Evolutionary conservation across 1,140 invertebrate species (phyloP), one percentile per base, ranked within the genome.

Genomic region (Ceratosolen fusciceps): DNA sequence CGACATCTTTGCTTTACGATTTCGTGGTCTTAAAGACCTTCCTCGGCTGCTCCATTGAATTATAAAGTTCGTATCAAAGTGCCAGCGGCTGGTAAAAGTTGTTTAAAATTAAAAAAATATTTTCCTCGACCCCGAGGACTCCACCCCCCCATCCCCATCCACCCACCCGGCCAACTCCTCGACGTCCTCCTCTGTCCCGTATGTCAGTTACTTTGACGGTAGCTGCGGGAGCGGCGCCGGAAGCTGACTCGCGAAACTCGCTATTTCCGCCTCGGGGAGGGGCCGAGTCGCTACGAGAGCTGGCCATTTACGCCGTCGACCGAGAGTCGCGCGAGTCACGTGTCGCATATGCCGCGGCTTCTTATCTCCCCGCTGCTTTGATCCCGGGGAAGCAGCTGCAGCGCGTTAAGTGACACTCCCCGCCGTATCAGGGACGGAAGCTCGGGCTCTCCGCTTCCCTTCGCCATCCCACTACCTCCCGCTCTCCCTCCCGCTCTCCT

Each of bases 381-480:
- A 62, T 62, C 29, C 12, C 29, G 24, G 14, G 16, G 16, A 19
- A 62, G 26, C 29, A 62, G 58, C 29, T 34, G 29, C 58, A 34
- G 12, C 26, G 58, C 14, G n/a, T 19, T n/a, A 34, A 31, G 10
- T 34, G 58, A 62, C 14, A 62, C 1, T 34, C n/a, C n/a, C n/a
- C n/a, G n/a, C n/a, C 9, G 26, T 19, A 62, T 5, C 29, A 34
- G 21, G 5, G 10, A 58, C 58, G 58, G 29, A 62, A 62, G 16
- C 12, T 29, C 16, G 56, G 10, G 29, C 54, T 54, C 49, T 58
- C n/a, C 9, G 56, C 24, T 29, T 24, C 56, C 14, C 19, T 29
- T 67, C 14, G 31, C 72, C 90, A 37, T 67, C 89, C 16, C 84
- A 86, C n/a, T n/a, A n/a, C n/a, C n/a, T n/a, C n/a, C n/a, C n/a